Evolutionary conservation across 2,797 vertebrate species (phyloP).

Genomic region (Potorous gilbertii): DNA sequence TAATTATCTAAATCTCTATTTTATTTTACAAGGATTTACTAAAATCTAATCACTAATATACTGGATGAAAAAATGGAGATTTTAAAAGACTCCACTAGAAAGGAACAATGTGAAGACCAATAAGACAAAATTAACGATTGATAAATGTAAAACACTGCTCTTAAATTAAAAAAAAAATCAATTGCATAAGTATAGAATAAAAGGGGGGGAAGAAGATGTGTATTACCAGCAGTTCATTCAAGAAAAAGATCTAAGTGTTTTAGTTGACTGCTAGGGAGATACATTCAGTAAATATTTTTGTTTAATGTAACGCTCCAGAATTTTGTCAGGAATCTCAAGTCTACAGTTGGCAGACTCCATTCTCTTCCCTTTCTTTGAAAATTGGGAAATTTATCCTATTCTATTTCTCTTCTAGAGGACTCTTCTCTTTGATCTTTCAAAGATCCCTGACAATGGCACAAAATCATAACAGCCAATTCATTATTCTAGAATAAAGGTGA

Average conservation of each 20-base stretch:
- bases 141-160: background rate
- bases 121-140: background rate
- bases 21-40: background rate
- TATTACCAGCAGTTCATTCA: too few relatives aligned
- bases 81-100: background rate
- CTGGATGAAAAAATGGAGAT: background rate
- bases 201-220: too few relatives aligned
- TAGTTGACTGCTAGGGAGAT: background rate
- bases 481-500: background rate
- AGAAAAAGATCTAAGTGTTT: background rate
- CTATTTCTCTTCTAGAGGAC: background rate
- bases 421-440: background rate
- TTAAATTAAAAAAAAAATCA: too few relatives aligned
- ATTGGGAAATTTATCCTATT: background rate
- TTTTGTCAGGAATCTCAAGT: background rate
- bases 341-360: background rate
- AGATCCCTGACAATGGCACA: background rate
- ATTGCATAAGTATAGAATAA: too few relatives aligned
- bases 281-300: background rate
- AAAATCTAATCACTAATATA: background rate
- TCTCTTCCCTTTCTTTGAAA: background rate
- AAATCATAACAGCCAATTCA: background rate
- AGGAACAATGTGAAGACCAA: background rate
- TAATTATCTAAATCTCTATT: background rate
- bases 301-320: background rate